phyloP scores from a whole-genome alignment of 2,113 vertebrate genomes.

The Carassius auratus region DNA sequence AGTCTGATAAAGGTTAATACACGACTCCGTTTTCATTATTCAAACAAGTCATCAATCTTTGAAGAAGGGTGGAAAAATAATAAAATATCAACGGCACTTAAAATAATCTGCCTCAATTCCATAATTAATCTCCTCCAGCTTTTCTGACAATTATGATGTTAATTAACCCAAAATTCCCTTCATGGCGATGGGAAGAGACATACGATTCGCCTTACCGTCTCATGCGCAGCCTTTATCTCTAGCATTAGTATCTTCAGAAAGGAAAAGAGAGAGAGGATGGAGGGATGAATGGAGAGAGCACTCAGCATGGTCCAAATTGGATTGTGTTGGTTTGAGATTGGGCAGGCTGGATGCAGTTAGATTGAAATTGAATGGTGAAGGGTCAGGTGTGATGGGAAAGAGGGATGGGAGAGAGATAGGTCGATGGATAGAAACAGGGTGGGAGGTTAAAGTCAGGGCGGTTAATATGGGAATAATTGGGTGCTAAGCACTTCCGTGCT shows the following conservation, averaged over 20 bases:
- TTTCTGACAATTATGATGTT: conserved; percentile 74
- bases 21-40: conserved; percentile 47
- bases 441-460: background rate
- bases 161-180: conserved; percentile 76
- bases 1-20: conserved; percentile 65
- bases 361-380: conserved; percentile 32
- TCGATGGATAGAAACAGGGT: background rate
- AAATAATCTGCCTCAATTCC: conserved; percentile 76
- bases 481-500: conserved; percentile 16
- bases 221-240: conserved; percentile 23
- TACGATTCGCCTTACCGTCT: conserved; percentile 37
- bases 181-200: conserved; percentile 41
- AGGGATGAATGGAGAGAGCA: background rate
- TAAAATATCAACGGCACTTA: conserved; percentile 67
- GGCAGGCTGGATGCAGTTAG: conserved; percentile 29
- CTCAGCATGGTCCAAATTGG: conserved; percentile 33
- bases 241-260: conserved; percentile 30
- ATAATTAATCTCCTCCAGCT: conserved; percentile 73
- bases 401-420: background rate
- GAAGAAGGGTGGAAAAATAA: conserved; percentile 52
- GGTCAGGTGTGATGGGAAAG: conserved; percentile 36
- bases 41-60: conserved; percentile 59
- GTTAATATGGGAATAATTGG: conserved; percentile 38
- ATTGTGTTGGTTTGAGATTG: conserved; percentile 24
- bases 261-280: conserved; percentile 29